These are phyloP conservation scores for Agapornis roseicollis DNA, from an alignment of 2,113 vertebrate species.

Conservation along the genomic window DNA sequence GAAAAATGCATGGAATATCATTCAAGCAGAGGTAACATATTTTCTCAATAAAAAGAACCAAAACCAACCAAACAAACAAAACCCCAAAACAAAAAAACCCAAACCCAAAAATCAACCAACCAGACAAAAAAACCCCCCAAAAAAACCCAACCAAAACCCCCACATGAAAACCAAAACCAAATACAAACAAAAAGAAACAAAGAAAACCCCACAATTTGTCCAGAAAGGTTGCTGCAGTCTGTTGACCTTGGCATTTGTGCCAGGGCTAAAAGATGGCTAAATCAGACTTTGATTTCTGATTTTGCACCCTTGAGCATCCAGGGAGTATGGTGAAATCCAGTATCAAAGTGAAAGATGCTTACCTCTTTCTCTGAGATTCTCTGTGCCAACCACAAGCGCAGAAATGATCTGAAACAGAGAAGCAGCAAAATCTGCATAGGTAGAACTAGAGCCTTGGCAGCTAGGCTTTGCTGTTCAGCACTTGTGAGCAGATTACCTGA, in stretches of 20 bases:
- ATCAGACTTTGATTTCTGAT: neutral
- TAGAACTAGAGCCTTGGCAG: neutral
- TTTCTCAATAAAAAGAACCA: neutral
- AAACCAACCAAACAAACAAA: neutral
- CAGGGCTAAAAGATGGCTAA: neutral
- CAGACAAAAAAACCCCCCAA: neutral
- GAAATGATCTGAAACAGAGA: neutral
- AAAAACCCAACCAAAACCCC: neutral
- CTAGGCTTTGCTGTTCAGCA: neutral
- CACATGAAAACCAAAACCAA: neutral
- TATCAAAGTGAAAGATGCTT: neutral
- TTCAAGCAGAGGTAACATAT: slow-evolving; percentile 90
- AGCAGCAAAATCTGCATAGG: neutral
- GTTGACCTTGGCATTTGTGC: neutral
- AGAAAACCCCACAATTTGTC: neutral
- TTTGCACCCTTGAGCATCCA: neutral
- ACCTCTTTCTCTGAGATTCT: neutral
- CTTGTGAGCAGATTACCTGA: neutral
- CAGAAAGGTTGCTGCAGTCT: neutral
- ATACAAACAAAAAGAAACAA: neutral
- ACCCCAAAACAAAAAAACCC: neutral
- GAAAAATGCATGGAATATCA: slow-evolving; percentile 98
- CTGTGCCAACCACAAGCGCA: neutral
- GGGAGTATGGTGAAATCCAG: neutral
- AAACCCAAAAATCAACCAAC: neutral